phyloP scores from a whole-genome alignment of 2,113 vertebrate species.

The Megaceryle maxima region DNA sequence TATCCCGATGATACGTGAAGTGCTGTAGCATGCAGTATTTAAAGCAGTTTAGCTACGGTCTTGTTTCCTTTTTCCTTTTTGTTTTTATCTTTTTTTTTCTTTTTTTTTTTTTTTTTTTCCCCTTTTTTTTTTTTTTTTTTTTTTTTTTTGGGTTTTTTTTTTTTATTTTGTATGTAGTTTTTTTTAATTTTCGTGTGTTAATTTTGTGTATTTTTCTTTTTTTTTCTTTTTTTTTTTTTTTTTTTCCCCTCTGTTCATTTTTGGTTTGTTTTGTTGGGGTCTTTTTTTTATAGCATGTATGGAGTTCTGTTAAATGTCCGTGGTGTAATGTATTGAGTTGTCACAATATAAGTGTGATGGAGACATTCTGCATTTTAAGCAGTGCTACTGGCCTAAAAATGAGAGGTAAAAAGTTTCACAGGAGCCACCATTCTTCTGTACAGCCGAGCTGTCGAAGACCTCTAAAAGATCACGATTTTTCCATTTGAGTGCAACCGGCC shows the following conservation, averaged over 20 bases:
- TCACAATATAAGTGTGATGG: slow-evolving; percentile 14
- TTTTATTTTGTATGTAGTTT: too few species aligned
- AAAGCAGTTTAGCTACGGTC: slow-evolving; percentile 77
- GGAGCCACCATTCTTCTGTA: slow-evolving; percentile 33
- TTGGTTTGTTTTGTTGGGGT: not conserved
- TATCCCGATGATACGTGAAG: slow-evolving; percentile 70
- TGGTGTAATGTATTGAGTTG: slow-evolving; percentile 66
- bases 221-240: not conserved
- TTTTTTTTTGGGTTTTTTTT: too few species aligned
- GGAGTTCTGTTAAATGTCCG: slow-evolving; percentile 67
- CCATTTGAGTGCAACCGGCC: not conserved
- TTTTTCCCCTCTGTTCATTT: not conserved
- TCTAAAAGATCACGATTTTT: not conserved
- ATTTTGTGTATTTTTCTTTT: too few species aligned
- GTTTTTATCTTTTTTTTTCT: not conserved
- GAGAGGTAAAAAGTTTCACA: not conserved
- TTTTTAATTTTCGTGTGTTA: too few species aligned
- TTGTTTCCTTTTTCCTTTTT: not conserved
- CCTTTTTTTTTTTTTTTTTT: not conserved
- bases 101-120: too few species aligned
- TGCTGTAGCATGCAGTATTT: slow-evolving; percentile 91
- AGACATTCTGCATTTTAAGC: slow-evolving; percentile 71
- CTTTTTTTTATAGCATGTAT: slow-evolving; percentile 72
- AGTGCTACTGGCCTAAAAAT: slow-evolving; percentile 49
- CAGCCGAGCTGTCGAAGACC: slow-evolving; percentile 21